A percentile compares a stretch with the other conserved stretches of the same genome.
Conservation (phyloP, 2,797 vertebrate genomes). For the Gambusia yucatana region DNA sequence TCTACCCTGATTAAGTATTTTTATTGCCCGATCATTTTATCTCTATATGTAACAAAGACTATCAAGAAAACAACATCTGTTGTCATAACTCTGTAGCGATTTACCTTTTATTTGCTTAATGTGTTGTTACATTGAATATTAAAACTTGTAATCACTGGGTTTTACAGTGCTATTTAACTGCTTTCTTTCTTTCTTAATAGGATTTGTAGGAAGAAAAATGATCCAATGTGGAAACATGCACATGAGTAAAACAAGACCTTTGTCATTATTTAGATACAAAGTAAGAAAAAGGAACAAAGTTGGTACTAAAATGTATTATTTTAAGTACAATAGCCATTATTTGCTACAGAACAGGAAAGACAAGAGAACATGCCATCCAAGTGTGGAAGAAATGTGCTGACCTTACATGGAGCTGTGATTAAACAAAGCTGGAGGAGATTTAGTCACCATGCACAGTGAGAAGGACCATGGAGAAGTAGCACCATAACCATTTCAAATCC, state of each 20-base stretch:
- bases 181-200: neutral
- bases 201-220: neutral
- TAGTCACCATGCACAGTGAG: neutral
- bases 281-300: too few relatives aligned
- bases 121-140: neutral
- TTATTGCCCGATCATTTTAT: neutral
- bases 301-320: too few relatives aligned
- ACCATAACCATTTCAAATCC: neutral
- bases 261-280: neutral
- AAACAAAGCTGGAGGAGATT: neutral
- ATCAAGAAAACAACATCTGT: neutral
- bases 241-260: neutral
- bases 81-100: neutral
- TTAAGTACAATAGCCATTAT: too few relatives aligned
- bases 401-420: neutral
- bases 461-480: neutral
- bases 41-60: neutral
- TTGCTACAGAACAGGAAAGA: neutral
- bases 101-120: neutral
- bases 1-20: neutral
- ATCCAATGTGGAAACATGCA: neutral
- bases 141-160: neutral
- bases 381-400: neutral
- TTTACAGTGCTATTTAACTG: neutral
- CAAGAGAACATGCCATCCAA: neutral